phyloP scores from a whole-genome alignment of 2,888 invertebrate genomes.

The Seira musarum region DNA sequence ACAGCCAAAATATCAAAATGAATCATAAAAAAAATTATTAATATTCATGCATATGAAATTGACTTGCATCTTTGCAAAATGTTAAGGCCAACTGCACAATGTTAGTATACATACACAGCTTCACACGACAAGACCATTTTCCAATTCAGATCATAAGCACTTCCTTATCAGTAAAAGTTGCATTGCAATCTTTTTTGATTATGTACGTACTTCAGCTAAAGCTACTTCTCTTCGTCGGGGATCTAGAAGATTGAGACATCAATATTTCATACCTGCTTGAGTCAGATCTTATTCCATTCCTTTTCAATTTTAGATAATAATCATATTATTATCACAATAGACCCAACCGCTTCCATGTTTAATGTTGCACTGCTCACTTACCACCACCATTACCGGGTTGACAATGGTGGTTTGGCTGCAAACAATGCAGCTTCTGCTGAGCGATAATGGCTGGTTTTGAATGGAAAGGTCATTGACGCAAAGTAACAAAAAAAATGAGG shows the following conservation, averaged over 20 bases:
- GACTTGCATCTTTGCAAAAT: constrained; percentile 7
- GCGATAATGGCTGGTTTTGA: constrained; percentile 49
- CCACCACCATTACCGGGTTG: constrained; percentile 32
- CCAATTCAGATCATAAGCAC: constrained; percentile 20
- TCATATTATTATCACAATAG: background rate
- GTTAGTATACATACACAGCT: constrained; percentile 7
- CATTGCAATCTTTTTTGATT: constrained; percentile 8
- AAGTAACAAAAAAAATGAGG: background rate
- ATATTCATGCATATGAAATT: constrained; percentile 18
- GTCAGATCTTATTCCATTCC: constrained; percentile 8
- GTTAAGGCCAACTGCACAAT: no score
- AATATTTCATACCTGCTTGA: background rate
- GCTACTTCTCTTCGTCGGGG: background rate
- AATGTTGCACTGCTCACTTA: constrained; percentile 14
- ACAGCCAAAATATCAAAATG: background rate
- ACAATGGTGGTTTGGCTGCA: constrained; percentile 43
- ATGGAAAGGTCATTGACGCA: constrained; percentile 58
- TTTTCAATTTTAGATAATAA: no score
- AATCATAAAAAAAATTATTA: constrained; percentile 12
- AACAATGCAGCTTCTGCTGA: constrained; percentile 27
- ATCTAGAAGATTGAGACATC: constrained; percentile 42
- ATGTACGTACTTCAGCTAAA: background rate
- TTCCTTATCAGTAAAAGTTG: constrained; percentile 35
- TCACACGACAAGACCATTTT: constrained; percentile 8
- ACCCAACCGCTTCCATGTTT: constrained; percentile 13